Conservation (phyloP, 2,888 invertebrate species). For the Tipula unca region DNA sequence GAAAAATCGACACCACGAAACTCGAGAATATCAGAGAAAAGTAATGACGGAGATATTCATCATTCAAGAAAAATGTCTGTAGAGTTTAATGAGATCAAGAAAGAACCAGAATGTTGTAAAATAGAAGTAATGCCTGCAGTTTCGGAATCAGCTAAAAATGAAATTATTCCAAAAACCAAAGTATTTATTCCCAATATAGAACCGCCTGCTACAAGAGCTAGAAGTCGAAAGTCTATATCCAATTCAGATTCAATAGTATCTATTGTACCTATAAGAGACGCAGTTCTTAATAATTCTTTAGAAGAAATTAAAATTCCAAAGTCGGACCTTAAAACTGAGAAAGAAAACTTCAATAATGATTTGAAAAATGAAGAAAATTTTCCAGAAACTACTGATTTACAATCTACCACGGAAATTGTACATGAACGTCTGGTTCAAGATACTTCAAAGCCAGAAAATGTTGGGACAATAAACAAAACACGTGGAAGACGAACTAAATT, state of each 20-base stretch:
- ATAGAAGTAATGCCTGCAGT: background rate
- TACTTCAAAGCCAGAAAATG: background rate
- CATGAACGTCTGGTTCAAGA: background rate
- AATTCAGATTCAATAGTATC: background rate
- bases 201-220: background rate
- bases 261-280: background rate
- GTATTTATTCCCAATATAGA: background rate
- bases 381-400: background rate
- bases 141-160: background rate
- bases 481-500: background rate
- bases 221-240: background rate
- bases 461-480: background rate
- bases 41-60: background rate
- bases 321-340: background rate
- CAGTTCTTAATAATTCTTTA: background rate
- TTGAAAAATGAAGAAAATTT: background rate
- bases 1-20: background rate
- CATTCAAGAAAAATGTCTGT: background rate
- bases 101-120: background rate
- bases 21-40: background rate
- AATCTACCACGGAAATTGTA: background rate
- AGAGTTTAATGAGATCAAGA: background rate
- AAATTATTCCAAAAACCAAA: background rate
- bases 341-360: background rate
- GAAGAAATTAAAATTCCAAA: background rate